Evolutionary conservation across 1,140 invertebrate species (phyloP), one percentile per base, ranked within the genome.

Genomic region (Nasonia giraulti): DNA sequence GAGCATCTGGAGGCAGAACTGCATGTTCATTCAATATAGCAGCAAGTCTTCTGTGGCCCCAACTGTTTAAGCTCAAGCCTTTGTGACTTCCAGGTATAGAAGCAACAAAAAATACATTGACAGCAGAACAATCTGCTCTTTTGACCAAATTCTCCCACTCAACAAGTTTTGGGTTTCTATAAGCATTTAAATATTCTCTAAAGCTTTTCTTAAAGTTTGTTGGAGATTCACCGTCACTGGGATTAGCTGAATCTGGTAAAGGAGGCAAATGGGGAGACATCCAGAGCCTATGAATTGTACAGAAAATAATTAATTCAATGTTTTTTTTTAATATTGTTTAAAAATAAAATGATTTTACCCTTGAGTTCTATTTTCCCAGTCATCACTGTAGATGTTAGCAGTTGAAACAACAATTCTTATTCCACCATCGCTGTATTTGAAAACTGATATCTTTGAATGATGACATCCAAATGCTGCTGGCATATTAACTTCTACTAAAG

Each of bases 331-430:
- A 62, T 20, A 20, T 7, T 20, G 20, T 62, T 71, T 31, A 12
- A 7, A n/a, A 62, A n/a, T 20, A 4, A 62, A 62, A 5, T 62
- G 5, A 20, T 90, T 86, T 93, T 90, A 97, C 96, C 97, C 98
- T 93, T 99, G 98, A 17, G 98, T 98, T 90, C 98, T 96, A 91
- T 99, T 97, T 88, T 96, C 94, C 98, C 98, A 99, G 93, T 99
- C 98, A 83, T 96, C 95, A 47, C 95, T 93, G 87, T 98, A 96
- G 2, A 99, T 92, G 94, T 99, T 99, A 0, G 98, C 98, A 0
- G 98, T 99, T 3, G 97, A 97, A 31, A 99, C 95, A 6, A 99
- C 95, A 69, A 99, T 95, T 80, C 98, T 93, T 55, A 99, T 91
- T 3, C 96, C 97, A 14, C 95, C 94, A 90, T 98, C 96, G 90